Evolutionary conservation across 1,140 invertebrate species (phyloP), one percentile per base, ranked within the genome.

Genomic region (Leptopilina boulardi): DNA sequence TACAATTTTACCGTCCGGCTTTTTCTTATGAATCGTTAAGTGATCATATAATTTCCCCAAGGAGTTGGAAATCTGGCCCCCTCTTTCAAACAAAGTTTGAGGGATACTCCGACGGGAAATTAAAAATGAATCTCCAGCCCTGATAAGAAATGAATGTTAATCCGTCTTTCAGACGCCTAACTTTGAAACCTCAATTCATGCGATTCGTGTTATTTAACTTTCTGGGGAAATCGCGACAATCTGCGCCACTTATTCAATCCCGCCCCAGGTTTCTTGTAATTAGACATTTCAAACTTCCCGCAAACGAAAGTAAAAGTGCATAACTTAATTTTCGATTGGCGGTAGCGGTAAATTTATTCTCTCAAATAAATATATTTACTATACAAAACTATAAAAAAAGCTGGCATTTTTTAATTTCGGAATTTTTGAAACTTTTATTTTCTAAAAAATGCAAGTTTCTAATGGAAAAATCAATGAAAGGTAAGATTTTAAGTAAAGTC

Each of bases 121-220:
- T n/a, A 66, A 30, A 66, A 66, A 66, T 66, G 59, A 66, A 66
- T 66, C 26, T 18, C 2, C 3, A 66, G 13, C 6, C n/a, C 21
- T 66, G 23, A 66, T 66, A 66, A 66, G 59, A 30, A 66, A 66
- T 66, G 23, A 66, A 66, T 66, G 59, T 66, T 66, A 66, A 66
- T 66, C 26, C 26, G 5, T 30, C 59, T 8, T 66, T 66, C 59
- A 34, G 59, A 11, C 26, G 59, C 26, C 59, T 66, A 30, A 66
- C 59, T 66, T 34, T 38, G 9, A 66, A 66, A 66, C 59, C 59
- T 66, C 59, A 66, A 66, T 66, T 66, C 59, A 8, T 30, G 4
- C 59, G 26, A 66, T 30, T 66, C 21, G 15, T 30, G 59, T 30
- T 66, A 66, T 66, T 66, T 34, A 66, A 66, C 59, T 66, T 66